A percentile compares a stretch with the other conserved stretches of the same genome.
phyloP scores from a whole-genome alignment of 2,888 invertebrate species.

The Callinectes sapidus region DNA sequence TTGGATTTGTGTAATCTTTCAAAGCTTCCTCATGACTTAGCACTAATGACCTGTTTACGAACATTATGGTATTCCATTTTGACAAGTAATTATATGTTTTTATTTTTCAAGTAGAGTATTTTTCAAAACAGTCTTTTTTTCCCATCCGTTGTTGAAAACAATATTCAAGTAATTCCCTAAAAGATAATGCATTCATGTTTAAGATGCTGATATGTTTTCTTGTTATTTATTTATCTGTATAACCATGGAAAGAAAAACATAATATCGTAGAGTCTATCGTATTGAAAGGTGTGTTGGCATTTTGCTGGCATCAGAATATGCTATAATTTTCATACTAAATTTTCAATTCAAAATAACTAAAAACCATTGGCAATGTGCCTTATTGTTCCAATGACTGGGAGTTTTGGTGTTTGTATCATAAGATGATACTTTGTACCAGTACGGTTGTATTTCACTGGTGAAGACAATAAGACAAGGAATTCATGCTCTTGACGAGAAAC shows the following conservation, averaged over 20 bases:
- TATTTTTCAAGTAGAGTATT: neutral
- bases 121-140: neutral
- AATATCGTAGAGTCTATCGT: too few relatives aligned
- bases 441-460: neutral
- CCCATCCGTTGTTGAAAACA: neutral
- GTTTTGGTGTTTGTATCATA: neutral
- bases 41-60: too few relatives aligned
- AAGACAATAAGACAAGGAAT: neutral
- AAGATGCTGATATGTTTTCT: neutral
- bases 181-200: neutral
- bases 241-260: neutral
- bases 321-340: too few relatives aligned
- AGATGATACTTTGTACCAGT: neutral
- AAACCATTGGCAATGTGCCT: too few relatives aligned
- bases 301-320: too few relatives aligned
- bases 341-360: too few relatives aligned
- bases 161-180: neutral
- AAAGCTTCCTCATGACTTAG: too few relatives aligned
- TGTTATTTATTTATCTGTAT: neutral
- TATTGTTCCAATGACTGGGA: too few relatives aligned
- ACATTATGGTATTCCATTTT: neutral
- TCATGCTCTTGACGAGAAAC: neutral
- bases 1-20: too few relatives aligned
- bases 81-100: neutral
- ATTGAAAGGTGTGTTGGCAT: too few relatives aligned